A percentile compares a stretch with the other conserved stretches of the same genome.
phyloP scores from a whole-genome alignment of 2,113 vertebrate species.

The Clarias macrocephalus region DNA sequence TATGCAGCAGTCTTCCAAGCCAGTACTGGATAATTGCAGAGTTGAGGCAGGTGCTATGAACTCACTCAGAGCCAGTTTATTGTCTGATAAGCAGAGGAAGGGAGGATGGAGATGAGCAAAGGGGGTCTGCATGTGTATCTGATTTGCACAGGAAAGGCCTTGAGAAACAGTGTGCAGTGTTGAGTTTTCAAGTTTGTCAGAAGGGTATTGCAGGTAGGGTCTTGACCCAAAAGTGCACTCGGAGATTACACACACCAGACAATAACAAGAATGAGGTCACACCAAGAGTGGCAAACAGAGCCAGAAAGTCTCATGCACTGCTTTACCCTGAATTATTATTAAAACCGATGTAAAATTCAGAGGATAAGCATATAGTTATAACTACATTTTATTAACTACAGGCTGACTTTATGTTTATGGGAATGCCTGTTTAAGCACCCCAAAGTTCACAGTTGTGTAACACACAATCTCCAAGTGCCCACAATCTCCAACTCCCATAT shows the following conservation, averaged over 20 bases:
- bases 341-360: neutral
- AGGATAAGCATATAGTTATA: neutral
- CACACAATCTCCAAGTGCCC: neutral
- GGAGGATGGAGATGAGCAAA: conserved; percentile 34
- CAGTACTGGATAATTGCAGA: conserved; percentile 59
- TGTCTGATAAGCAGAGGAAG: conserved; percentile 49
- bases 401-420: neutral
- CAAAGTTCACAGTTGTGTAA: neutral
- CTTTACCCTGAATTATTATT: neutral
- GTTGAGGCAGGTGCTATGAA: conserved; percentile 53
- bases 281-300: neutral
- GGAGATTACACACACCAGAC: conserved; percentile 5
- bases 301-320: neutral
- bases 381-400: neutral
- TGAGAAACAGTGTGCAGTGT: neutral
- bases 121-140: neutral
- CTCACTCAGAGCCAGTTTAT: conserved; percentile 43
- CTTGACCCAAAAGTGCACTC: neutral
- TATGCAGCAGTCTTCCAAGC: conserved; percentile 66
- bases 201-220: neutral
- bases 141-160: conserved; percentile 12
- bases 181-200: neutral
- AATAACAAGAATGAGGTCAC: conserved; percentile 4
- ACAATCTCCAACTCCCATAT: conserved; percentile 27
- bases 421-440: conserved; percentile 10